These are phyloP conservation scores for Callithrix jacchus DNA, from an alignment of 2,113 vertebrate genomes.

Conservation along the genomic window DNA sequence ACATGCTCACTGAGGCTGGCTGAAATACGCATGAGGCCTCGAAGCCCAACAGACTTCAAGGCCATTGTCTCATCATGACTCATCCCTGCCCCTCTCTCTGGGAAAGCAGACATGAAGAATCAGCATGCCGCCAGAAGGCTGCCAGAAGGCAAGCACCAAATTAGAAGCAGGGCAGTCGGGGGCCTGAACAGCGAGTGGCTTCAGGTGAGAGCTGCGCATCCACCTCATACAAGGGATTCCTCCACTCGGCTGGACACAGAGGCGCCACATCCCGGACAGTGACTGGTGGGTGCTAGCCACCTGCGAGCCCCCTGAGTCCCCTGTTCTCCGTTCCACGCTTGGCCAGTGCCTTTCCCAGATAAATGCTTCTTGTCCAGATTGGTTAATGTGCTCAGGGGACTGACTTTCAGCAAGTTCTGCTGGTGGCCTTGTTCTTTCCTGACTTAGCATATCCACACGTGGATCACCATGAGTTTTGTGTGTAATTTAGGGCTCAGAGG, in stretches of 20 bases:
- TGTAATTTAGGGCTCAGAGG: not conserved
- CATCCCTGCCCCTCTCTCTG: not conserved
- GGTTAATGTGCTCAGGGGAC: accelerated
- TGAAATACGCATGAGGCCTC: accelerated
- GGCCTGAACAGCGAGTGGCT: accelerated
- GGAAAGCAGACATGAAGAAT: not conserved
- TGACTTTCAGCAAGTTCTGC: accelerated
- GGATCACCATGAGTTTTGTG: accelerated
- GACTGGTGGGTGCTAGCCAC: not conserved
- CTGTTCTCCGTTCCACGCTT: accelerated
- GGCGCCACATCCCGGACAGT: not conserved
- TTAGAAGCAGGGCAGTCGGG: accelerated
- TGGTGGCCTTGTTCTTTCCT: accelerated
- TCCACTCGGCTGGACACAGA: not conserved
- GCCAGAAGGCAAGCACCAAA: accelerated
- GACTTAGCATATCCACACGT: accelerated
- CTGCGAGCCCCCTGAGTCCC: accelerated
- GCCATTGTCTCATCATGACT: accelerated
- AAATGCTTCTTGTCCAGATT: accelerated
- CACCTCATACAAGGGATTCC: accelerated
- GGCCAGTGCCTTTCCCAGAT: accelerated
- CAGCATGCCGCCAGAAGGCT: accelerated
- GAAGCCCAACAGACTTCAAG: accelerated
- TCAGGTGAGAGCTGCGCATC: not conserved
- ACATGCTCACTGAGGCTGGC: accelerated